Base-by-base conservation (phyloP, 1,140 invertebrate genomes). In the Trichonephila clavipes region DNA sequence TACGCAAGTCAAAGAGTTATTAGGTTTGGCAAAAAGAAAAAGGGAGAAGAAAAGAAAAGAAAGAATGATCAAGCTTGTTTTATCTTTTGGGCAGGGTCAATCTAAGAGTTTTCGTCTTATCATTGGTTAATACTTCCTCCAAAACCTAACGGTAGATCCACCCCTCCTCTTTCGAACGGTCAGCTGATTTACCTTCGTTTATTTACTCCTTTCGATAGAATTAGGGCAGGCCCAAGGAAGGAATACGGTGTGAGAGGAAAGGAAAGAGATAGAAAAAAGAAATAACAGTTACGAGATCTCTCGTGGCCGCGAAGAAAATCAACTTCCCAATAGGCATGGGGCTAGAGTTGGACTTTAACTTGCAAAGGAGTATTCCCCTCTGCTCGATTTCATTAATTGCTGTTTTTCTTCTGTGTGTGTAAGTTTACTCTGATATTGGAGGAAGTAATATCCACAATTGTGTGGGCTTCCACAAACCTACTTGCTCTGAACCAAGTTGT, bases 11-110 rank as follows among this genome's bases (percentile, higher is more conserved):
- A 21, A 69, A 69, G 66, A 69, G 66, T 77, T 77, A 77, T 77
- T 77, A 77, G 34, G 72, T 18, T 77, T 77, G 34, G 72, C 28
- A 34, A 77, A 69, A 83, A 83, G 40, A 58, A 51, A 58, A 58
- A 24, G 51, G 51, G 51, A 12, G 51, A 83, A 51, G 40, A 59
- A 59, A 59, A 1, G 58, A 83, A 83, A 44, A 83, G 18, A 64
- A 34, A 88, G 86, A 34, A 59, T 64, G 21, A 83, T 24, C 86
- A 16, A 40, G 86, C 61, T 44, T 89, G 64, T 89, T 89, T 89
- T 69, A 87, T 87, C 66, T 89, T 51, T 77, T 90, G 89, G 89
- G 89, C 89, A 90, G 89, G 72, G 89, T 90, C 89, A 82, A 40
- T 59, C 21, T 51, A 44, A 8, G 34, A 66, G 61, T 28, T 89